Evolutionary conservation across 37 sponge, comb jelly and placozoan genomes (phyloP), one percentile per base, ranked within the genome.

Genomic region (Dysidea cf. avara): DNA sequence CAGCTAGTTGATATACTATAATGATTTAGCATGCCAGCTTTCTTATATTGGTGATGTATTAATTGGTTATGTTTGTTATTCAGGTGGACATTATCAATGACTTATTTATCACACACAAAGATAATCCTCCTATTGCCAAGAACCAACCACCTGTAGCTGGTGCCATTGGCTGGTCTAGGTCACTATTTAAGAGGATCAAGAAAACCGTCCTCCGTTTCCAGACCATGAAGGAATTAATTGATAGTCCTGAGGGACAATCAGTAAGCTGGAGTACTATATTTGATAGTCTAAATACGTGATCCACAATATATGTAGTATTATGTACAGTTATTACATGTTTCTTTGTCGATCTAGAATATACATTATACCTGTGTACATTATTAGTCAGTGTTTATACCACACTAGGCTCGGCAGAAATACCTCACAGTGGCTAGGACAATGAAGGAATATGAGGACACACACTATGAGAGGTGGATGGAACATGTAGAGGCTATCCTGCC

Each of bases 101-200:
- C 17, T 72, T 90, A 69, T 97, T 94, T 75, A 32, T 54, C 62
- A 53, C 83, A 71, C 13, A 83, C 64, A 93, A 74, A 48, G 78
- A 70, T 36, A 58, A 61, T 58, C 99, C 99, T 31, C 96, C 96
- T 7, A 78, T 95, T 51, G 81, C 86, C 46, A 87, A 87, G 84
- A 92, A 86, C 64, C 91, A 92, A 62, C 96, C 99, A 17, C 94
- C 90, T 20, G 91, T 92, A 26, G 99, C 99, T n/a, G 96, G 96
- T 33, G 85, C 96, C 56, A 99, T 99, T 64, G 78, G 68, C 53
- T 99, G 99, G 99, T 84, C 86, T 16, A 55, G 90, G 9, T 92
- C 96, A 18, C 97, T 99, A 36, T 99, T 99, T 70, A 79, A 89
- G 66, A 68, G 94, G 48, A 99, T 96, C 75, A 99, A 99, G 74